A percentile compares a stretch with the other conserved stretches of the same genome.
Evolutionary conservation across 1,140 invertebrate genomes (phyloP).

Genomic region (Trichonephila inaurata): DNA sequence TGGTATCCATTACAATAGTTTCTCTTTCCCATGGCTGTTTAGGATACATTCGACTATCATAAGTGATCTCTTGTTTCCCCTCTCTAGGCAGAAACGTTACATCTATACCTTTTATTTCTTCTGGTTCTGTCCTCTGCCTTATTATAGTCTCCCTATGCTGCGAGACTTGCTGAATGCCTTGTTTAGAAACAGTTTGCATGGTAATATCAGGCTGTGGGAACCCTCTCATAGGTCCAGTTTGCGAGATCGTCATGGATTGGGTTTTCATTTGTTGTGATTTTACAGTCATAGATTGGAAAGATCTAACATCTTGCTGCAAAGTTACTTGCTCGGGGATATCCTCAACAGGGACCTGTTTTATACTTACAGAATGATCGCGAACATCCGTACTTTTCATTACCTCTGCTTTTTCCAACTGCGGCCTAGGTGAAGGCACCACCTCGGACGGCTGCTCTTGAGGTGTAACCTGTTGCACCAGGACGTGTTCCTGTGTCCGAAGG

Average conservation of each 20-base stretch:
- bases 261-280: not conserved
- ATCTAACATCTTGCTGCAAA: not conserved
- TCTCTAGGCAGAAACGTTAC: slow-evolving; percentile 13
- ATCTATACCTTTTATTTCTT: slow-evolving; percentile 29
- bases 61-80: slow-evolving; percentile 53
- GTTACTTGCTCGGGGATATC: slow-evolving; percentile 66
- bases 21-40: slow-evolving; percentile 30
- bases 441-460: slow-evolving; percentile 70
- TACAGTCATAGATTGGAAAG: slow-evolving; percentile 33
- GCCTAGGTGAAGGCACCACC: slow-evolving; percentile 24
- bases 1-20: slow-evolving; percentile 37
- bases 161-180: slow-evolving; percentile 43
- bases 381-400: slow-evolving; percentile 70
- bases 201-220: slow-evolving; percentile 8
- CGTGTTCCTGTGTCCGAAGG: slow-evolving; percentile 57
- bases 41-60: slow-evolving; percentile 11
- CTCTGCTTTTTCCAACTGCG: slow-evolving; percentile 66
- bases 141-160: slow-evolving; percentile 17
- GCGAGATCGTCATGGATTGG: not conserved
- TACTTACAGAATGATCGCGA: slow-evolving; percentile 53
- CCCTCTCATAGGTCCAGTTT: slow-evolving; percentile 1
- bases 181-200: slow-evolving; percentile 42
- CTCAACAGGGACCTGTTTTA: slow-evolving; percentile 58
- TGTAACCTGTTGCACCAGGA: slow-evolving; percentile 58
- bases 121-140: not conserved